Evolutionary conservation across 2,888 invertebrate genomes (phyloP).

Genomic region (Stegana nigrithorax): DNA sequence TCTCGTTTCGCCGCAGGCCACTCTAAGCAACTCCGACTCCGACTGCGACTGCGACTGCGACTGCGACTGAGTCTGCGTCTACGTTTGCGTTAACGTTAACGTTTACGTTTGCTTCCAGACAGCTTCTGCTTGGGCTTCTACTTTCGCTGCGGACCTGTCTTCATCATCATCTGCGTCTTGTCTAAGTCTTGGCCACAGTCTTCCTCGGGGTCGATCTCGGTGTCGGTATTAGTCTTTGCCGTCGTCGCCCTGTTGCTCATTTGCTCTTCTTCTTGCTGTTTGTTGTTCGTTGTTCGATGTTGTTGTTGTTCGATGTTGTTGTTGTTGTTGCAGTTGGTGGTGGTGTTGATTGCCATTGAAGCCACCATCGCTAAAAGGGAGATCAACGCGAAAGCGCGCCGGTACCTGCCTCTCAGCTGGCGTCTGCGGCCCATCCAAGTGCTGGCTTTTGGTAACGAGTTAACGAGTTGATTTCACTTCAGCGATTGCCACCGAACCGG

Average conservation of each 20-base stretch:
- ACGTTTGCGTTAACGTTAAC: background rate
- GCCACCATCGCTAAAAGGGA: constrained; percentile 12
- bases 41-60: background rate
- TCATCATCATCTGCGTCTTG: background rate
- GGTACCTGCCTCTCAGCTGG: background rate
- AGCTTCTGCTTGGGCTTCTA: background rate
- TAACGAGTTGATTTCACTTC: constrained; percentile 66
- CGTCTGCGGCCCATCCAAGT: constrained; percentile 25
- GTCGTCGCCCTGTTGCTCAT: background rate
- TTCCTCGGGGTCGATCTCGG: background rate
- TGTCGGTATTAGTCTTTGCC: background rate
- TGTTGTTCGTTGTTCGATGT: background rate
- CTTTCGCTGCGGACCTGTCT: background rate
- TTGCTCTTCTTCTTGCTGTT: background rate
- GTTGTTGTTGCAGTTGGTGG: background rate
- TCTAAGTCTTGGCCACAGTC: no score
- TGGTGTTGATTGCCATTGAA: constrained; percentile 10
- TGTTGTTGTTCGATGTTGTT: background rate
- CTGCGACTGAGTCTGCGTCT: background rate
- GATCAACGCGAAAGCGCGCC: background rate
- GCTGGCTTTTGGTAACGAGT: constrained; percentile 64
- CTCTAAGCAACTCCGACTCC: background rate
- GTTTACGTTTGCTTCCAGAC: background rate
- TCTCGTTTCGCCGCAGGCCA: background rate
- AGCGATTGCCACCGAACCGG: constrained; percentile 55